A percentile compares a stretch with the other conserved stretches of the same genome.
phyloP scores from a whole-genome alignment of 2,113 vertebrate species.

The Fukomys damarensis region DNA sequence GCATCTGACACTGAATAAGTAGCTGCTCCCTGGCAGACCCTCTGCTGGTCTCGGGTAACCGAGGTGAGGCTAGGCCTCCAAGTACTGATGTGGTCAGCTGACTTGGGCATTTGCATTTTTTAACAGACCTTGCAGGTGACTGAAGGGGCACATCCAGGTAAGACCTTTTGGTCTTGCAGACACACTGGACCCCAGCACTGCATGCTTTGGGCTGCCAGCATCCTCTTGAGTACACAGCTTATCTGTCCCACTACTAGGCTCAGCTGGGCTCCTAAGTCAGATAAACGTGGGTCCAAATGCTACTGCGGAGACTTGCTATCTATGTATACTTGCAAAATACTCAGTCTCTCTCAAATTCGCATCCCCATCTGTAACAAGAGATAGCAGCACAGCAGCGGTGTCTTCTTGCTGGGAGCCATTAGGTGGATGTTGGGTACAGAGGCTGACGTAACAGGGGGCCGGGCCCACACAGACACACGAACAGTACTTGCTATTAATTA shows the following conservation, averaged over 20 bases:
- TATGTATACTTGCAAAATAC: neutral
- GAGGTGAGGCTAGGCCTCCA: neutral
- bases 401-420: neutral
- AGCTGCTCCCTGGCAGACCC: neutral
- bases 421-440: neutral
- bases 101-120: neutral
- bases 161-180: neutral
- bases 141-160: neutral
- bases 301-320: neutral
- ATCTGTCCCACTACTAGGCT: neutral
- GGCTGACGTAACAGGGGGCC: neutral
- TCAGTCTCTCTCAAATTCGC: neutral
- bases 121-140: neutral
- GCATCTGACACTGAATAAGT: neutral
- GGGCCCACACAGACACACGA: neutral
- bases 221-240: neutral
- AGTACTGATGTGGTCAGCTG: neutral
- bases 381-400: neutral
- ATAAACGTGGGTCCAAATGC: neutral
- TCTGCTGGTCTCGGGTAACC: neutral
- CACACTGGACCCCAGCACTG: neutral
- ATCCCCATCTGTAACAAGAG: neutral
- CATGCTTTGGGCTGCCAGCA: neutral
- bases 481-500: constrained; percentile 10
- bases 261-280: neutral